phyloP scores from a whole-genome alignment of 1,140 invertebrate species.

The Capitella teleta region DNA sequence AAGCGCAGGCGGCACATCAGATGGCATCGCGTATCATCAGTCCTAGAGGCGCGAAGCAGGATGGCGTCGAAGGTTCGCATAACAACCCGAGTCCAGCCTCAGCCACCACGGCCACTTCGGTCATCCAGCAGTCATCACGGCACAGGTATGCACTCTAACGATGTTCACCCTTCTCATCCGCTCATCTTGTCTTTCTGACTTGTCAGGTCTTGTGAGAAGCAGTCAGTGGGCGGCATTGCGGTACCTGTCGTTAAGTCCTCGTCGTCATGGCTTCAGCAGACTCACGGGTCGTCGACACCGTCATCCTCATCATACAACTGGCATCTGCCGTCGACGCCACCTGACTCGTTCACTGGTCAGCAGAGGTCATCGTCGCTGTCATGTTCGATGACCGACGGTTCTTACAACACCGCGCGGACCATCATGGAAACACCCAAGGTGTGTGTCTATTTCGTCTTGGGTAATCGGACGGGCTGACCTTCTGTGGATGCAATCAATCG shows the following conservation, averaged over 20 bases:
- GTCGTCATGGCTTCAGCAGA: constrained; percentile 22
- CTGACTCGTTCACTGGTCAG: constrained; percentile 20
- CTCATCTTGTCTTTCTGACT: neutral
- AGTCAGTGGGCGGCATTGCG: constrained; percentile 24
- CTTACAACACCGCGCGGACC: constrained; percentile 17
- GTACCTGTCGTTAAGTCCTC: constrained; percentile 34
- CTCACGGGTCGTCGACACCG: constrained; percentile 13
- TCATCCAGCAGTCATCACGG: constrained; percentile 20
- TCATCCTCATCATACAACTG: constrained; percentile 12
- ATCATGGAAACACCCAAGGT: constrained; percentile 9
- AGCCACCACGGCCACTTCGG: constrained; percentile 25
- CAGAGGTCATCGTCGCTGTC: constrained; percentile 16
- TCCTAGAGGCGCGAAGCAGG: neutral
- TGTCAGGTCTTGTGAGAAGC: constrained; percentile 27
- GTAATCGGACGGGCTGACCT: too few relatives aligned
- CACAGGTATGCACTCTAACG: neutral
- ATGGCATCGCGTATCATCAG: constrained; percentile 1
- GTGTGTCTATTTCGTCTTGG: too few relatives aligned
- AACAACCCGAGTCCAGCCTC: constrained; percentile 9
- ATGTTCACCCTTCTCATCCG: neutral
- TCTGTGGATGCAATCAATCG: neutral
- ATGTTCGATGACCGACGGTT: constrained; percentile 15
- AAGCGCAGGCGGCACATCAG: neutral
- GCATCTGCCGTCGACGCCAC: constrained; percentile 7
- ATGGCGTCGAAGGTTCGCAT: neutral